These are phyloP conservation scores for Monopterus albus DNA, from an alignment of 2,113 vertebrate genomes.

Conservation along the genomic window DNA sequence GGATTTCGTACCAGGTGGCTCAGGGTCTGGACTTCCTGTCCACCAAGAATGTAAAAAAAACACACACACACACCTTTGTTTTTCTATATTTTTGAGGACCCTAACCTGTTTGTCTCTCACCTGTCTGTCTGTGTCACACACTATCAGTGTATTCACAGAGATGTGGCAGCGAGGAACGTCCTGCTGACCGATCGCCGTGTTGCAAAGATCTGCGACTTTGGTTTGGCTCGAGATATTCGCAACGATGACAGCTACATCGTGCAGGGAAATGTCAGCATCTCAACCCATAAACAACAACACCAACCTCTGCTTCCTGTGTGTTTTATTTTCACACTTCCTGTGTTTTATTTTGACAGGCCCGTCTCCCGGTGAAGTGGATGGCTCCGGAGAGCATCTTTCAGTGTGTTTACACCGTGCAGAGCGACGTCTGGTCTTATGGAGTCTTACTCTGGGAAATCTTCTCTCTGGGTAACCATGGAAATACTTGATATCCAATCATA, in stretches of 20 bases:
- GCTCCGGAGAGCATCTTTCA: constrained; percentile 98
- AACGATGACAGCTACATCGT: constrained; percentile 95
- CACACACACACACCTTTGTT: constrained; percentile 3
- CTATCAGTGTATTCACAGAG: constrained; percentile 94
- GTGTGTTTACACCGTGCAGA: constrained; percentile 96
- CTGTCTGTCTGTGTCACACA: constrained; percentile 17
- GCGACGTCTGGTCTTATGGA: constrained; percentile 98
- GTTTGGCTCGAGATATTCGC: constrained; percentile 94
- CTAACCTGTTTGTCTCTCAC: neutral
- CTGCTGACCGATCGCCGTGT: constrained; percentile 85
- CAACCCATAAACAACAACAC: neutral
- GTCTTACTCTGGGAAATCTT: constrained; percentile 98
- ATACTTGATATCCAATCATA: neutral
- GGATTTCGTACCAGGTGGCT: constrained; percentile 93
- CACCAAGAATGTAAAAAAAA: constrained; percentile 89
- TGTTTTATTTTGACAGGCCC: constrained; percentile 82
- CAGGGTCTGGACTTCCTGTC: constrained; percentile 96
- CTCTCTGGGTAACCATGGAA: constrained; percentile 88
- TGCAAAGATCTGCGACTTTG: constrained; percentile 98
- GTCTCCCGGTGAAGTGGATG: constrained; percentile 98
- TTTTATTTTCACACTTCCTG: constrained; percentile 22
- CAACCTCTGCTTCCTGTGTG: neutral
- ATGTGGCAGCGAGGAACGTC: constrained; percentile 95
- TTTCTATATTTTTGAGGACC: neutral
- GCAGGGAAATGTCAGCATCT: constrained; percentile 92